Percentiles rank a stretch among this genome's conserved stretches.
phyloP scores from a whole-genome alignment of 2,797 vertebrate genomes.

The Carduelis carduelis region DNA sequence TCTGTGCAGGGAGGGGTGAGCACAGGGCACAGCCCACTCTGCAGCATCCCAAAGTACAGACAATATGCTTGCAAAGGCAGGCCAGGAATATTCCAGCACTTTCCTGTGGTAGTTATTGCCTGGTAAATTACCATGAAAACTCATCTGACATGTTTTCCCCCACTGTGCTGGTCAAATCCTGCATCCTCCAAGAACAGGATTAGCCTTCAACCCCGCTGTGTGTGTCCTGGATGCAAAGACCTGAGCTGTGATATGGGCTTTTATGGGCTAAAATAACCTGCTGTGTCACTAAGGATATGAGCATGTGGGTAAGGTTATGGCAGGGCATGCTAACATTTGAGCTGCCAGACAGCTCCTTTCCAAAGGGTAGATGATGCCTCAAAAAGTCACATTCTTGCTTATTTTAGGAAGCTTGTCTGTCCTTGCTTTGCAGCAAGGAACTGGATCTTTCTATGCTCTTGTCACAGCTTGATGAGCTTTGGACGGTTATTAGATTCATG shows the following conservation, averaged over 20 bases:
- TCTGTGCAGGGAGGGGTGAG: background rate
- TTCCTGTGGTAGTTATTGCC: background rate
- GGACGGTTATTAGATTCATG: background rate
- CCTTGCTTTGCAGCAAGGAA: background rate
- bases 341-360: background rate
- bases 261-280: background rate
- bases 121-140: background rate
- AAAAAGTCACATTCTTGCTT: background rate
- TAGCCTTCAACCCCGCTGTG: background rate
- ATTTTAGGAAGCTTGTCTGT: background rate
- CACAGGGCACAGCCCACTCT: fast-evolving
- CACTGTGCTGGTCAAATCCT: background rate
- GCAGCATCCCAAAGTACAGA: fast-evolving
- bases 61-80: fast-evolving
- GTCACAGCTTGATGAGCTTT: background rate
- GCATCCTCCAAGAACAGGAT: background rate
- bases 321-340: background rate
- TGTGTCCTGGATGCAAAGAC: background rate
- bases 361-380: background rate
- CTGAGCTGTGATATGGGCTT: background rate
- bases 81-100: background rate
- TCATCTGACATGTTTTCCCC: background rate
- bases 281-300: background rate
- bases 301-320: background rate
- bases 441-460: background rate